These are phyloP conservation scores for Promerops cafer DNA, from an alignment of 2,113 vertebrate genomes.

Conservation along the genomic window DNA sequence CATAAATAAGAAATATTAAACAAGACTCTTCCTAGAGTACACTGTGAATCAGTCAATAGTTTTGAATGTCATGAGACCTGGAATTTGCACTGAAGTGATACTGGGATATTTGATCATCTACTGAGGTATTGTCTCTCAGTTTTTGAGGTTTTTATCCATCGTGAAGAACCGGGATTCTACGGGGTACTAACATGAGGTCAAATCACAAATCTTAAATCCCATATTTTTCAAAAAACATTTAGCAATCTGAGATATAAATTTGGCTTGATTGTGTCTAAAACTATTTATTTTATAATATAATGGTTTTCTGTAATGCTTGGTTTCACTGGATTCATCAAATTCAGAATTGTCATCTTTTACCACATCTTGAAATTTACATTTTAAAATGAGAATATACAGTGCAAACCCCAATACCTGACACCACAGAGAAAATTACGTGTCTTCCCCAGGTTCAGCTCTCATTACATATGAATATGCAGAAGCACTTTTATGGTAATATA, in stretches of 20 bases:
- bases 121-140: neutral
- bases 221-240: neutral
- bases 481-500: neutral
- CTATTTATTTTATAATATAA: neutral
- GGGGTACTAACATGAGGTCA: neutral
- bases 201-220: neutral
- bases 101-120: neutral
- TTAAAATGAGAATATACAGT: neutral
- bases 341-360: neutral
- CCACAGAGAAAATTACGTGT: neutral
- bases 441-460: neutral
- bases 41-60: neutral
- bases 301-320: neutral
- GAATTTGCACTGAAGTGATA: neutral
- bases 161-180: neutral
- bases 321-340: neutral
- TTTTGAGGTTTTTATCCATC: neutral
- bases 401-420: neutral
- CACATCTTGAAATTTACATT: neutral
- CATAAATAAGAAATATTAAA: neutral
- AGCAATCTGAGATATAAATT: neutral
- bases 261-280: neutral
- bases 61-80: neutral
- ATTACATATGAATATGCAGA: neutral
- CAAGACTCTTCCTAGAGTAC: neutral